These are phyloP conservation scores for Ginglymostoma cirratum DNA, from an alignment of 2,113 vertebrate genomes.

Conservation along the genomic window DNA sequence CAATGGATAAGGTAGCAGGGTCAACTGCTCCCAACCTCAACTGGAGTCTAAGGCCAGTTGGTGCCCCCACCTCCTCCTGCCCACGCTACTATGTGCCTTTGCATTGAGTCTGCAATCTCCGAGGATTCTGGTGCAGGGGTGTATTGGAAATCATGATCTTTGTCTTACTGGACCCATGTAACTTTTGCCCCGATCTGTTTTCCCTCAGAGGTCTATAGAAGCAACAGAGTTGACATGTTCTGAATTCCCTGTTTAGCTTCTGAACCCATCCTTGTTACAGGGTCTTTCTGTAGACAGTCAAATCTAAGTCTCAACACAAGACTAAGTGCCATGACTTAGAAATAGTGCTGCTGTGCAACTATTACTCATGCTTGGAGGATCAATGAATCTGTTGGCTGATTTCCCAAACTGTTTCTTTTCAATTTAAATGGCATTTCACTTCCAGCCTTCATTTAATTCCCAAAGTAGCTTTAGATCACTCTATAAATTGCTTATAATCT, in stretches of 20 bases:
- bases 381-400: neutral
- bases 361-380: neutral
- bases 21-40: neutral
- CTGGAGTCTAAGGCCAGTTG: neutral
- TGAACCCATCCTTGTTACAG: neutral
- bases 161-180: too few species aligned
- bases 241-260: neutral
- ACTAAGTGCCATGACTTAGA: neutral
- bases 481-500: neutral
- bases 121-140: too few species aligned
- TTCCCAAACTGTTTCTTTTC: neutral
- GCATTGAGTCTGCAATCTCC: neutral
- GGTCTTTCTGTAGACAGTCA: neutral
- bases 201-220: neutral
- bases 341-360: neutral
- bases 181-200: neutral
- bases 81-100: too few species aligned
- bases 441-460: neutral
- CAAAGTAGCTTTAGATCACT: neutral
- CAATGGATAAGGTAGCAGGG: neutral
- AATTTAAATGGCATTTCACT: neutral
- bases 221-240: neutral
- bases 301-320: too few species aligned
- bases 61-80: neutral
- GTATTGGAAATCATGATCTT: neutral